A percentile compares a stretch with the other conserved stretches of the same genome.
These are phyloP conservation scores for Corythaeola cristata DNA, from an alignment of 2,113 vertebrate genomes.

Conservation along the genomic window DNA sequence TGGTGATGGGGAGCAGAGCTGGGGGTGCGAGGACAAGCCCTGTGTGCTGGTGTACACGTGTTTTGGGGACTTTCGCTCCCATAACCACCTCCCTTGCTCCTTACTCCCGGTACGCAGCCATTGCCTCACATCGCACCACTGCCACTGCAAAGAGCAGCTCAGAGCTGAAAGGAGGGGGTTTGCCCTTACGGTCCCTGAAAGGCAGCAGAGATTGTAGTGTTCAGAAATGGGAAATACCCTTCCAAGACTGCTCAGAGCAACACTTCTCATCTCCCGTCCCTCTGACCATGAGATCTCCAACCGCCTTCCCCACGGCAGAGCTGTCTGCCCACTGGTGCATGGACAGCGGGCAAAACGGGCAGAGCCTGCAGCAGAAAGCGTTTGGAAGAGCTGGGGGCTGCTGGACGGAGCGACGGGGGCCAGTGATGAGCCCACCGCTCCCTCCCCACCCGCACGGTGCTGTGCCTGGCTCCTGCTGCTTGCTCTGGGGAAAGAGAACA, in stretches of 20 bases:
- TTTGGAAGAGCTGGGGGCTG: background rate
- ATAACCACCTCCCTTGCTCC: background rate
- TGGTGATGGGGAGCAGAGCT: background rate
- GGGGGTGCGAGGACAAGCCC: background rate
- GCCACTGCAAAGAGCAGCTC: fast-evolving
- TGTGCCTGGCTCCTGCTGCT: fast-evolving
- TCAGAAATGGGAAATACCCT: background rate
- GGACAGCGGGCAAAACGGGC: background rate
- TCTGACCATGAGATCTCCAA: background rate
- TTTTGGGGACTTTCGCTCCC: background rate
- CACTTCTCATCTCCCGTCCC: background rate
- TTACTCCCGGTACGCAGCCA: background rate
- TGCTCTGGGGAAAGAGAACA: background rate
- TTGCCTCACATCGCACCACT: fast-evolving
- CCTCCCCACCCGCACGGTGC: background rate
- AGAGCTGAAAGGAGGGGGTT: background rate
- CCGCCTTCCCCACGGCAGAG: background rate
- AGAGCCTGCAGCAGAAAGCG: background rate
- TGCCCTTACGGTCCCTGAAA: background rate
- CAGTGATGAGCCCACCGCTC: background rate
- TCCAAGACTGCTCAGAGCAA: background rate
- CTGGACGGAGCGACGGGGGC: fast-evolving
- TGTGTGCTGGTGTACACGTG: fast-evolving
- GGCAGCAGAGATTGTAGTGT: background rate
- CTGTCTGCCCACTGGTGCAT: fast-evolving